These are phyloP conservation scores for Chinchilla lanigera DNA, from an alignment of 2,113 vertebrate genomes.

Conservation along the genomic window DNA sequence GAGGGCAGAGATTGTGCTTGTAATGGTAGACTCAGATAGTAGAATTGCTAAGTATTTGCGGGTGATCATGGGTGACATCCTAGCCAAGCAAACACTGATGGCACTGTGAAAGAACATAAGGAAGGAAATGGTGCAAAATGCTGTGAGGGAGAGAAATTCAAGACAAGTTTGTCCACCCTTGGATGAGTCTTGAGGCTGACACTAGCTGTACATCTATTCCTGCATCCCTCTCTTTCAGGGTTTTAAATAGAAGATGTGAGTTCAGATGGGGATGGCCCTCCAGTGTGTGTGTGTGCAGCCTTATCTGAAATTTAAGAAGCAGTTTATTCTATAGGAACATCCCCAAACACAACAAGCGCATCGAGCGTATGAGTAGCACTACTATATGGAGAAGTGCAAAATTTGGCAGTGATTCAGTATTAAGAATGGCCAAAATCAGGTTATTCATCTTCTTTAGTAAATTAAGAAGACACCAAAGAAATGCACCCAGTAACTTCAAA, in stretches of 20 bases:
- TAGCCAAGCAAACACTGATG: background rate
- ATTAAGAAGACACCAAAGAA: slow-evolving; percentile 45
- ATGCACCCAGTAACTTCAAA: slow-evolving; percentile 48
- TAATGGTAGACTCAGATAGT: background rate
- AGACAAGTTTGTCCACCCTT: background rate
- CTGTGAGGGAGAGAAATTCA: background rate
- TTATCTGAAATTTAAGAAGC: background rate
- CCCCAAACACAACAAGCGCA: background rate
- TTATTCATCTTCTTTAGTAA: slow-evolving; percentile 3
- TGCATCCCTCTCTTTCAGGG: background rate
- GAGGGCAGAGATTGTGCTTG: background rate
- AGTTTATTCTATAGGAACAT: background rate
- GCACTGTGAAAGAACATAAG: background rate
- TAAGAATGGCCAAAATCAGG: background rate
- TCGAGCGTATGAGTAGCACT: background rate
- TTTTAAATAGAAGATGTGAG: background rate
- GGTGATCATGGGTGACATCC: background rate
- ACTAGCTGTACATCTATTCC: background rate
- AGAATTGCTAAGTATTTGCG: background rate
- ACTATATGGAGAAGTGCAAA: background rate
- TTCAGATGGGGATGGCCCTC: background rate
- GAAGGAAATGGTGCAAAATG: background rate
- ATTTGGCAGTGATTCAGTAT: slow-evolving; percentile 4
- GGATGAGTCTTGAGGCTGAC: background rate
- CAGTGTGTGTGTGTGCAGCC: background rate